Percentiles rank a stretch among this genome's conserved stretches.
These are phyloP conservation scores for Eledona agricola DNA, from an alignment of 2,888 invertebrate genomes.

Conservation along the genomic window DNA sequence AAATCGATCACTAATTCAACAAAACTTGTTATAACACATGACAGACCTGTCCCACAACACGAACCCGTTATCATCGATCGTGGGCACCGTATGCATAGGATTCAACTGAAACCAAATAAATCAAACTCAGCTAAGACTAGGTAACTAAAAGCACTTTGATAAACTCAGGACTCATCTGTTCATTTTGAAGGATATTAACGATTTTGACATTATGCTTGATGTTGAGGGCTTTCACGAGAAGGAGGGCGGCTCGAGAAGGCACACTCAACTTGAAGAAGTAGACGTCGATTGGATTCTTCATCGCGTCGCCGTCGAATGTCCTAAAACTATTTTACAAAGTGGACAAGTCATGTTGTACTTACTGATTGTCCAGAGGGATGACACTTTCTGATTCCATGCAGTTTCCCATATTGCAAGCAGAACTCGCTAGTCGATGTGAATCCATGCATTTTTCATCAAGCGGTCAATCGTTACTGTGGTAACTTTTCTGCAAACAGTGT, in stretches of 20 bases:
- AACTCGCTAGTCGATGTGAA: too few species aligned
- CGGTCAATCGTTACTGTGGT: too few species aligned
- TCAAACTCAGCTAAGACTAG: constrained; percentile 7
- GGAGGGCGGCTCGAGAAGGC: constrained; percentile 69
- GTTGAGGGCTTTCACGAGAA: constrained; percentile 72
- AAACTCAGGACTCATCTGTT: constrained; percentile 73
- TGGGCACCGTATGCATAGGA: constrained; percentile 77
- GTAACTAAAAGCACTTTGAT: constrained; percentile 65
- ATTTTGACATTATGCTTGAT: constrained; percentile 72
- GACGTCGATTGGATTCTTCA: constrained; percentile 64
- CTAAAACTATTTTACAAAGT: constrained; percentile 29
- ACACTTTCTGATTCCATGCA: constrained; percentile 59
- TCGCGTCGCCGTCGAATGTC: constrained; percentile 48
- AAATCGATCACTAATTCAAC: constrained; percentile 44
- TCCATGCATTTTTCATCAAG: too few species aligned
- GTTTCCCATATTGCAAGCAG: constrained; percentile 61
- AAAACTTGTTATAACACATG: neutral
- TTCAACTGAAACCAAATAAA: constrained; percentile 69
- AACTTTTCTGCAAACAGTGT: too few species aligned
- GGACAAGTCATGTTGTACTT: constrained; percentile 22
- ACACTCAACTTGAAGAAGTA: constrained; percentile 73
- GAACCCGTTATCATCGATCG: constrained; percentile 76
- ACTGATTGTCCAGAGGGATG: constrained; percentile 52
- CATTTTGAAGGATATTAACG: constrained; percentile 69
- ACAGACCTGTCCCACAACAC: constrained; percentile 73